These are phyloP conservation scores for Tapera naevia DNA, from an alignment of 2,797 vertebrate species.

Conservation along the genomic window DNA sequence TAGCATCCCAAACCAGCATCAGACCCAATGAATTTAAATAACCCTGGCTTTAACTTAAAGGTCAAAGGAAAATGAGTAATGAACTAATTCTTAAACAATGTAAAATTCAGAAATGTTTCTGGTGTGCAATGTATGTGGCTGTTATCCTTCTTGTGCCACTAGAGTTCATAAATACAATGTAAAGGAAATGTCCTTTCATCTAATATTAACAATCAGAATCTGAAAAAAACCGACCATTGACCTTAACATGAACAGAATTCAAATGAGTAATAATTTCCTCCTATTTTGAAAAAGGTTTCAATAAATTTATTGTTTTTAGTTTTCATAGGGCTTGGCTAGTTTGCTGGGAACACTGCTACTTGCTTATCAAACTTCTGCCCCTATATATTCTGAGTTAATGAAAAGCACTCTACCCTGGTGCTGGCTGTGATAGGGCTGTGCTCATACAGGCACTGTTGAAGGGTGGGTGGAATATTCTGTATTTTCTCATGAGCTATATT, in stretches of 20 bases:
- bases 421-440: conserved; percentile 52
- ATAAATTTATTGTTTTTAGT: conserved; percentile 72
- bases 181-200: conserved; percentile 78
- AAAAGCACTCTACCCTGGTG: conserved; percentile 22
- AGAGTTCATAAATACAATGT: conserved; percentile 74
- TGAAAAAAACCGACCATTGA: conserved; percentile 62
- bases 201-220: conserved; percentile 76
- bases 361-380: conserved; percentile 64
- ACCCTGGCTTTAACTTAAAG: conserved; percentile 62
- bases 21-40: conserved; percentile 14
- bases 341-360: conserved; percentile 64
- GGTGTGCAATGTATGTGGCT: conserved; percentile 65
- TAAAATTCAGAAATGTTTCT: conserved; percentile 57
- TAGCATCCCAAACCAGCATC: conserved; percentile 2
- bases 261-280: conserved; percentile 78
- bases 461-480: conserved; percentile 60
- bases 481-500: conserved; percentile 71
- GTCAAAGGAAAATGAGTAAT: conserved; percentile 75
- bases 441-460: conserved; percentile 44
- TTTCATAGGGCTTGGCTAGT: conserved; percentile 63
- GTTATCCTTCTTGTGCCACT: conserved; percentile 62
- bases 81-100: conserved; percentile 64
- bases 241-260: conserved; percentile 71
- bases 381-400: conserved; percentile 49
- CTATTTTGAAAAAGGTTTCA: conserved; percentile 74